These are phyloP conservation scores for Meliscaeva auricollis DNA, from an alignment of 2,888 invertebrate genomes.

Conservation along the genomic window DNA sequence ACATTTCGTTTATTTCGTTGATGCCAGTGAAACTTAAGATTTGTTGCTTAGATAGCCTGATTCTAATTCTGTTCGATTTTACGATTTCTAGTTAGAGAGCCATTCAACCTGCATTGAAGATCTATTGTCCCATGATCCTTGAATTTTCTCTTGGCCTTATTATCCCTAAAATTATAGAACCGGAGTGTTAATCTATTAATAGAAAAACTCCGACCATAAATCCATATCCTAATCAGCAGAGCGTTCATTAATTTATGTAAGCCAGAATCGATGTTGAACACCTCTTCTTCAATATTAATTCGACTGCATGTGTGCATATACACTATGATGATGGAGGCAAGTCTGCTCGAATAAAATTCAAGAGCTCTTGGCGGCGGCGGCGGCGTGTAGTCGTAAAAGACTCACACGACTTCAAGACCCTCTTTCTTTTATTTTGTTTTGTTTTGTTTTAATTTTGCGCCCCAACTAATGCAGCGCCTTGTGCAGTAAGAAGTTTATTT, in stretches of 20 bases:
- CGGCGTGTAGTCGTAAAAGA: slow-evolving; percentile 1
- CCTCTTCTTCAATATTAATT: slow-evolving; percentile 33
- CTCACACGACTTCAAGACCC: slow-evolving; percentile 24
- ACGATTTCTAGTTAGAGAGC: too few relatives aligned
- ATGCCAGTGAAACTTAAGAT: too few relatives aligned
- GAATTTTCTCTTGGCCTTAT: too few relatives aligned
- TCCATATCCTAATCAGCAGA: slow-evolving; percentile 69
- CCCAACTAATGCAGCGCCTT: slow-evolving; percentile 13
- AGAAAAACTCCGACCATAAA: slow-evolving; percentile 54
- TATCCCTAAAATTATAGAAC: neutral
- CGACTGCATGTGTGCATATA: neutral
- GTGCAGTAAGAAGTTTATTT: slow-evolving; percentile 56
- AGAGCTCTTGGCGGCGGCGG: slow-evolving; percentile 10
- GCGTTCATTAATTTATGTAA: slow-evolving; percentile 71
- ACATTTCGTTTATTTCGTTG: too few relatives aligned
- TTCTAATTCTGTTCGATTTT: too few relatives aligned
- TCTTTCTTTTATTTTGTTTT: neutral
- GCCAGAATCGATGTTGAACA: slow-evolving; percentile 73
- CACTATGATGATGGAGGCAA: neutral
- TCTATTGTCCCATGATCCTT: too few relatives aligned
- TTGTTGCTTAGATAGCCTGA: too few relatives aligned
- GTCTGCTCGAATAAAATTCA: neutral
- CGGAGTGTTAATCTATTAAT: neutral
- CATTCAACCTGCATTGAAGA: too few relatives aligned
- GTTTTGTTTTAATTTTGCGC: neutral